Evolutionary conservation across 1,140 invertebrate genomes (phyloP), one percentile per base, ranked within the genome.

Genomic region (Brachionus rotundiformis): DNA sequence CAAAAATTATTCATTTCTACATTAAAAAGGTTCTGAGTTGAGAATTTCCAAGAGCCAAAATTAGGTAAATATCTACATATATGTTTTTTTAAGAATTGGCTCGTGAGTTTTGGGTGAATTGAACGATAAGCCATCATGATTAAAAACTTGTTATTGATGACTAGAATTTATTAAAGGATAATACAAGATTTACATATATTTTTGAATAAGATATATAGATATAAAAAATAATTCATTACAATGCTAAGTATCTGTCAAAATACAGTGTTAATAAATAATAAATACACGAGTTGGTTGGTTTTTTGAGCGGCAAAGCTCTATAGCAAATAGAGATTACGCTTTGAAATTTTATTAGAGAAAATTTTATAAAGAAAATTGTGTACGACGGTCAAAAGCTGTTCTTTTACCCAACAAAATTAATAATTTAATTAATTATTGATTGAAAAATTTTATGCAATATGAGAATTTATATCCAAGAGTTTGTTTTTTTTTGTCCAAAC

Each of bases 131-230:
- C 11, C 11, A 5, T 63, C n/a, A 54, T 16, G 6, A 29, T 29
- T 11, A 27, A 63, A 63, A 33, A 29, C 1, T 63, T 10, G 16
- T 13, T 63, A 63, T 63, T 63, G 61, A 63, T 63, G 61, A 63
- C 61, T 63, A 29, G 61, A 63, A 29, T 63, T 63, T 63, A 63
- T 33, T 63, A 63, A 63, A 33, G 61, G 61, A 63, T 63, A 63
- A 63, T 63, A 63, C 47, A 63, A 63, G 61, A 63, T 63, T 63
- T 63, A 63, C 61, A 63, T 63, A 29, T 63, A n/a, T 31, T 63
- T 29, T 63, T 7, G 25, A 29, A 27, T n/a, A 29, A 29, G 3
- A 63, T 29, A 27, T 3, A 23, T 59, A 59, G 25, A 23, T n/a
- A 19, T 19, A 54, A n/a, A 63, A 63, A 63, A 10, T 31, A 33